A percentile compares a stretch with the other conserved stretches of the same genome.
Evolutionary conservation across 2,888 invertebrate genomes (phyloP).

Genomic region (Andrena bucephala): DNA sequence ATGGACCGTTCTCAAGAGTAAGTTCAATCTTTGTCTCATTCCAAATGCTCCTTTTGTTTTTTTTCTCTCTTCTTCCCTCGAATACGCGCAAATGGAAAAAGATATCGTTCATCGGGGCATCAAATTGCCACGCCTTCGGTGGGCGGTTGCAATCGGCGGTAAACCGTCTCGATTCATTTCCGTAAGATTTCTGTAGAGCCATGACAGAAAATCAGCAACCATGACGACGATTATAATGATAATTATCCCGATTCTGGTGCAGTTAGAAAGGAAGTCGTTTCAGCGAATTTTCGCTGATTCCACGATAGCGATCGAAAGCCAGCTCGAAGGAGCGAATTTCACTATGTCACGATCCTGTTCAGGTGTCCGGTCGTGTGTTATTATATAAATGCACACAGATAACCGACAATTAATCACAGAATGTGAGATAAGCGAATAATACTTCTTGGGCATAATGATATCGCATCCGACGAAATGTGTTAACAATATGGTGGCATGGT

Average conservation of each 20-base stretch:
- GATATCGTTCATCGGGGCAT: background rate
- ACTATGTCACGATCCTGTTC: background rate
- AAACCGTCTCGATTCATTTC: conserved; percentile 77
- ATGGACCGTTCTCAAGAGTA: conserved; percentile 80
- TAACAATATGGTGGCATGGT: conserved; percentile 21
- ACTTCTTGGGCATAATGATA: background rate
- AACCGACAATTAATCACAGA: conserved; percentile 11
- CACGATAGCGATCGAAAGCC: background rate
- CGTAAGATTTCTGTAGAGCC: conserved; percentile 72
- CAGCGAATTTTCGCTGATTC: conserved; percentile 34
- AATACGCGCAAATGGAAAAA: background rate
- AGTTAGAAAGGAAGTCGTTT: conserved; percentile 52
- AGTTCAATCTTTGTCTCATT: conserved; percentile 62
- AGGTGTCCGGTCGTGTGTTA: background rate
- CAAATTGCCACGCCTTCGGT: conserved; percentile 61
- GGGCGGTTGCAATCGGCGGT: conserved; percentile 77
- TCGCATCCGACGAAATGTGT: background rate
- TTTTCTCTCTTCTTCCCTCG: background rate
- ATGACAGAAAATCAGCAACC: conserved; percentile 80
- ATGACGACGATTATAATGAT: conserved; percentile 73
- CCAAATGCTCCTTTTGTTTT: background rate
- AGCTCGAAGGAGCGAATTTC: background rate
- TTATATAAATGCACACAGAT: conserved; percentile 38
- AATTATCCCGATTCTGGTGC: conserved; percentile 50
- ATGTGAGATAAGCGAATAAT: conserved; percentile 25